Base-by-base conservation (phyloP, 2,113 vertebrate species). In the Anseranas semipalmata region DNA sequence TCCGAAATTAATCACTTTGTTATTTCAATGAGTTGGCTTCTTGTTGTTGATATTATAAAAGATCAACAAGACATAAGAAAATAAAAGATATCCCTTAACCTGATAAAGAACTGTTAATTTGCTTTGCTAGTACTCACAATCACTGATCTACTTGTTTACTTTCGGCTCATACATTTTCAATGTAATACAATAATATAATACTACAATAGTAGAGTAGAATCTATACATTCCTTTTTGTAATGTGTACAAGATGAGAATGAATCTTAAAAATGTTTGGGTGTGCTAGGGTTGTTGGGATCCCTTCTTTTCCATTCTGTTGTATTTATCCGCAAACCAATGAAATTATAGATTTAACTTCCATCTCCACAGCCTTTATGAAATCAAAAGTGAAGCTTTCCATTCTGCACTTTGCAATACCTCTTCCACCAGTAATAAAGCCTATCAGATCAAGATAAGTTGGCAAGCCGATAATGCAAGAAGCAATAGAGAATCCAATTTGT, bases 271-370 rank as follows among this genome's bases (percentile, higher is more conserved):
- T 72, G 3, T 18, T 43, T 2, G 7, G 5, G 1, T 12, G 4
- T 3, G 1, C 18, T 45, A 27, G 2, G 2, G 3, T 6, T 65
- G 24, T 78, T 0, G 1, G 4, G 10, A 45, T 32, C 65, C 17
- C 7, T 87, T 66, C 3, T 89, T 82, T 76, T 59, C 6, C 37
- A 9, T 28, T 87, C 5, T 37, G 24, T 33, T 84, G 5, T 67
- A 33, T 13, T 41, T 50, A 52, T 79, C 17, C 48, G 16, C 15
- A 78, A 16, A 7, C 6, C 22, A 85, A 35, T 1, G 0, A 75
- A 81, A 74, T 55, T 17, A 58, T 3, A 59, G 46, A 43, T 67
- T 56, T 73, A 8, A 41, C 59, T 79, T 65, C 33, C 18, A 33
- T 53, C 28, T 30, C 15, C 1, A 0, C 14, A 79, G 19, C 35